These are phyloP conservation scores for Actinernus sp. DNA, from an alignment of 92 coral and sea anemone species.

Conservation along the genomic window DNA sequence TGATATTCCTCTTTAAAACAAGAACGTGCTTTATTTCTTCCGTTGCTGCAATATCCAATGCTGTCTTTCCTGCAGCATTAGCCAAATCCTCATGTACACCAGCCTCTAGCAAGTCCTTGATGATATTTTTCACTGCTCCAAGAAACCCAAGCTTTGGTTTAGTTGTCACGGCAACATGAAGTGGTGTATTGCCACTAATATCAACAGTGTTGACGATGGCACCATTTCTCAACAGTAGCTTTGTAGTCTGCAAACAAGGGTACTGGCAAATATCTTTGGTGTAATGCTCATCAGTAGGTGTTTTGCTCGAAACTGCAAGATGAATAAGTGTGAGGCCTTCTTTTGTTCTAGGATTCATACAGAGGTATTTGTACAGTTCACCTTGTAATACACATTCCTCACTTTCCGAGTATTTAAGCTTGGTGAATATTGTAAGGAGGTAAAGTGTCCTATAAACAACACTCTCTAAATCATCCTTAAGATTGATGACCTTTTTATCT, in stretches of 20 bases:
- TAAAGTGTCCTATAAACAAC: slow-evolving; percentile 75
- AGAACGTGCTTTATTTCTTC: slow-evolving; percentile 68
- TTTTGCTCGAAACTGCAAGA: slow-evolving; percentile 70
- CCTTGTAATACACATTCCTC: slow-evolving; percentile 41
- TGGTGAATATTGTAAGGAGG: slow-evolving; percentile 70
- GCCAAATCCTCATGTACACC: slow-evolving; percentile 76
- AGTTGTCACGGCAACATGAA: slow-evolving; percentile 66
- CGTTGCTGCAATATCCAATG: slow-evolving; percentile 61
- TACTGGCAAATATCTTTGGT: slow-evolving; percentile 76
- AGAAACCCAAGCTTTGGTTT: slow-evolving; percentile 45
- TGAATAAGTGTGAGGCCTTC: slow-evolving; percentile 68
- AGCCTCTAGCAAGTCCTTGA: slow-evolving; percentile 49
- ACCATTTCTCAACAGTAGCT: slow-evolving; percentile 65
- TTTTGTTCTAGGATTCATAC: slow-evolving; percentile 72
- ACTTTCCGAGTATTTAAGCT: slow-evolving; percentile 42
- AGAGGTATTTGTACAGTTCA: slow-evolving; percentile 56
- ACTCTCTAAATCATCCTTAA: slow-evolving; percentile 67
- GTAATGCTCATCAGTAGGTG: slow-evolving; percentile 85
- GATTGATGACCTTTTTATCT: slow-evolving; percentile 36
- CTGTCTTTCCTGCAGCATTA: slow-evolving; percentile 64
- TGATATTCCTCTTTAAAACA: slow-evolving; percentile 40
- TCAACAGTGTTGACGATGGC: slow-evolving; percentile 77
- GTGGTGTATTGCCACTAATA: slow-evolving; percentile 71
- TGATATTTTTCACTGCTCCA: slow-evolving; percentile 48
- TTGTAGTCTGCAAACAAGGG: slow-evolving; percentile 66